Percentiles rank a stretch among this genome's conserved stretches.
These are phyloP conservation scores for Otus scops DNA, from an alignment of 2,797 vertebrate species.

Conservation along the genomic window DNA sequence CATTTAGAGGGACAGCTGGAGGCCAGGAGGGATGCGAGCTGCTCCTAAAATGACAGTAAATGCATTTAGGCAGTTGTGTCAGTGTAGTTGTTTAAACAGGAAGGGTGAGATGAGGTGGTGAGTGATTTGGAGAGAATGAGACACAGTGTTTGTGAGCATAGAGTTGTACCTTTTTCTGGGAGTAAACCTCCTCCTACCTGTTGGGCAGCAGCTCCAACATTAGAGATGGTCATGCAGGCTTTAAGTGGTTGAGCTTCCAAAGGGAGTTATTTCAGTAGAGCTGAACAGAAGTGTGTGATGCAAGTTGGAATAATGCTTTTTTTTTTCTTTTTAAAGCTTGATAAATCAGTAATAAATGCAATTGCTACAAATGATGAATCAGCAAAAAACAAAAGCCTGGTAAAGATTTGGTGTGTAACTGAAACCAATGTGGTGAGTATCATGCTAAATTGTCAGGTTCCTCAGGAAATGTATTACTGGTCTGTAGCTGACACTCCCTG, in stretches of 20 bases:
- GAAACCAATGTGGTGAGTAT: conserved; percentile 78
- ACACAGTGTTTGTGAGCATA: fast-evolving
- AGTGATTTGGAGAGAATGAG: not conserved
- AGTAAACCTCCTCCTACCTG: not conserved
- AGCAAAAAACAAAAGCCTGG: conserved; percentile 88
- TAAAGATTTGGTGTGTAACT: conserved; percentile 88
- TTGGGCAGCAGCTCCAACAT: not conserved
- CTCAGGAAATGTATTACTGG: not conserved
- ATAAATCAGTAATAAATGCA: conserved; percentile 86
- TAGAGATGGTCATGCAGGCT: not conserved
- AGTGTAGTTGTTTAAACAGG: not conserved
- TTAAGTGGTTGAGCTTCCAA: not conserved
- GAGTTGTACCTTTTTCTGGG: not conserved
- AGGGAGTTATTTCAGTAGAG: not conserved
- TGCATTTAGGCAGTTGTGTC: not conserved
- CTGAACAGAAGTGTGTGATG: not conserved
- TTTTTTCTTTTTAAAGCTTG: conserved; percentile 78
- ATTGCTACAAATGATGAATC: conserved; percentile 82
- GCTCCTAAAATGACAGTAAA: not conserved
- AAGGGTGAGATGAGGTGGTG: not conserved
- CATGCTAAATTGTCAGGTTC: not conserved
- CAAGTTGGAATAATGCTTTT: not conserved
- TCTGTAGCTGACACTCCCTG: not conserved
- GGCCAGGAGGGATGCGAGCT: not conserved
- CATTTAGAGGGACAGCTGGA: not conserved